Conservation (phyloP, 2,888 invertebrate species). For the Pterostichus niger region DNA sequence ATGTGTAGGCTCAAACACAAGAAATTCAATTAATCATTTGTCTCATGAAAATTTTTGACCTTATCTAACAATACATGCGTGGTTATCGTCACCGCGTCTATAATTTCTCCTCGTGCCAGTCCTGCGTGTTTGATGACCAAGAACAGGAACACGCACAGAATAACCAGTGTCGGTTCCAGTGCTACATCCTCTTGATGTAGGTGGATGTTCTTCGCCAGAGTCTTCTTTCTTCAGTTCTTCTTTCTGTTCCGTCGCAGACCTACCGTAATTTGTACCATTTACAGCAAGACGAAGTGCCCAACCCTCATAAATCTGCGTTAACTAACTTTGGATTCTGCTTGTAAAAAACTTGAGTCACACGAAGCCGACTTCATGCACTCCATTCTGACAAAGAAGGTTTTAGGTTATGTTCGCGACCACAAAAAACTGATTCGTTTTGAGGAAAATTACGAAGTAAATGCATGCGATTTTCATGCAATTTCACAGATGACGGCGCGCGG, state of each 20-base stretch:
- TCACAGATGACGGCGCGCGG: slow-evolving; percentile 6
- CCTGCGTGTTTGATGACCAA: background rate
- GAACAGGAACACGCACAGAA: slow-evolving; percentile 13
- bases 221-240: slow-evolving; percentile 24
- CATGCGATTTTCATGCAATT: slow-evolving; percentile 33
- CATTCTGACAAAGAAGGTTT: slow-evolving; percentile 30
- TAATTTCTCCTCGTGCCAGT: too few species aligned
- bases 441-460: slow-evolving; percentile 28
- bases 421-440: slow-evolving; percentile 36
- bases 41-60: too few species aligned
- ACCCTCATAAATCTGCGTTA: slow-evolving; percentile 56
- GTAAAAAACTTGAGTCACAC: slow-evolving; percentile 35
- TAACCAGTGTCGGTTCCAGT: slow-evolving; percentile 9
- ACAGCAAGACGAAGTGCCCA: slow-evolving; percentile 48
- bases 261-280: slow-evolving; percentile 54
- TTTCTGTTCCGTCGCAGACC: slow-evolving; percentile 22
- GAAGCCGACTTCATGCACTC: slow-evolving; percentile 8
- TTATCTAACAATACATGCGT: too few species aligned
- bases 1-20: too few species aligned
- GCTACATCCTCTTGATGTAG: slow-evolving; percentile 36
- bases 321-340: slow-evolving; percentile 53
- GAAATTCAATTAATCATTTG: too few species aligned
- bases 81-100: too few species aligned
- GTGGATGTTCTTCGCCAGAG: slow-evolving; percentile 11
- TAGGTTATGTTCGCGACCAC: background rate